phyloP scores from a whole-genome alignment of 2,888 invertebrate species.

The Nemapogon koenigi region DNA sequence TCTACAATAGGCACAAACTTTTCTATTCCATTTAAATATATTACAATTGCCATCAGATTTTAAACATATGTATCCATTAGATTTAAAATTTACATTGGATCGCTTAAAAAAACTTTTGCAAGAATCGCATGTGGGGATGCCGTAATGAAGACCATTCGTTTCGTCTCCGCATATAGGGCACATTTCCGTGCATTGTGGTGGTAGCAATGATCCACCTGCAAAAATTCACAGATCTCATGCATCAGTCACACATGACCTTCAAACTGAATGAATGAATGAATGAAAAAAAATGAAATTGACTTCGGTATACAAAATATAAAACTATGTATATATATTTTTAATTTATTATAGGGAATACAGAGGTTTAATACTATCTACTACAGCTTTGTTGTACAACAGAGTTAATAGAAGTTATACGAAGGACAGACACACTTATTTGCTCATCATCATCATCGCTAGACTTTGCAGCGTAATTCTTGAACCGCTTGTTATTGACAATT shows the following conservation, averaged over 20 bases:
- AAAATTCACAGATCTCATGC: too few species aligned
- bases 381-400: too few species aligned
- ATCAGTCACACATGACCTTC: too few species aligned
- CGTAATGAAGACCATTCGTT: slow-evolving; percentile 31
- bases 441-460: not conserved
- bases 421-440: not conserved
- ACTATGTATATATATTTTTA: too few species aligned
- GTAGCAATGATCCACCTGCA: too few species aligned
- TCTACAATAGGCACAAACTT: slow-evolving; percentile 29
- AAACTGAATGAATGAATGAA: too few species aligned
- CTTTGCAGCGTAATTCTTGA: not conserved
- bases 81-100: slow-evolving; percentile 25
- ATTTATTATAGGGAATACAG: too few species aligned
- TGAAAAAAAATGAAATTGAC: too few species aligned
- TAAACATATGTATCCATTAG: slow-evolving; percentile 25
- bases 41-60: slow-evolving; percentile 17
- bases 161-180: slow-evolving; percentile 33
- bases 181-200: too few species aligned
- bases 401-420: not conserved
- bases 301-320: too few species aligned
- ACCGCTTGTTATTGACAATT: not conserved
- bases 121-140: slow-evolving; percentile 32
- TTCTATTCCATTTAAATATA: slow-evolving; percentile 24
- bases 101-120: slow-evolving; percentile 40
- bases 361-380: too few species aligned